These are phyloP conservation scores for Himantopus leucocephalus DNA, from an alignment of 2,113 vertebrate species.

Conservation along the genomic window DNA sequence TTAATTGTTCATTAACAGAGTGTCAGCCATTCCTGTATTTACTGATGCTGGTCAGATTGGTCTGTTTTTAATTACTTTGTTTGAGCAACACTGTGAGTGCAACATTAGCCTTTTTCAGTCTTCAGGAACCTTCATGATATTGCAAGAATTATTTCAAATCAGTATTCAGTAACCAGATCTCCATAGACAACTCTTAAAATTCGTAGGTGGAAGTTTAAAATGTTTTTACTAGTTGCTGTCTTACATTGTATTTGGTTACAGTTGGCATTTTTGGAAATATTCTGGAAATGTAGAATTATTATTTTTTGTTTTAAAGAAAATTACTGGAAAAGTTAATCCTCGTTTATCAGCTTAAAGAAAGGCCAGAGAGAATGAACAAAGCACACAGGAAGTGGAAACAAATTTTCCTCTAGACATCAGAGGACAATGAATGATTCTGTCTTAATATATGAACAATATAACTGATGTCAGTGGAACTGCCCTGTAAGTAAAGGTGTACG, in stretches of 20 bases:
- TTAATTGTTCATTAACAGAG: constrained; percentile 7
- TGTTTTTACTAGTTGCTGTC: not conserved
- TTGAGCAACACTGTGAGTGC: not conserved
- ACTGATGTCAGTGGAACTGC: not conserved
- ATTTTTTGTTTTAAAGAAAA: not conserved
- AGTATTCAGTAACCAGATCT: not conserved
- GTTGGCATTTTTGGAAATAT: not conserved
- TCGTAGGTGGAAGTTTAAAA: not conserved
- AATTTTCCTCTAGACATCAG: not conserved
- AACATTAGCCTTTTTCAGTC: not conserved
- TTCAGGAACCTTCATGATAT: not conserved
- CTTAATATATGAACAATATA: not conserved
- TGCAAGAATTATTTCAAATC: not conserved
- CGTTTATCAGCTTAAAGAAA: not conserved
- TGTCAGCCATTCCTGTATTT: not conserved
- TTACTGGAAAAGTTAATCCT: not conserved
- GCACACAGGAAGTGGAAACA: not conserved
- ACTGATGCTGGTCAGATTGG: not conserved
- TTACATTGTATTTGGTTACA: not conserved
- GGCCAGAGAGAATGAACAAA: not conserved
- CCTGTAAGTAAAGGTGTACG: not conserved
- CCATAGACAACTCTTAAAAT: not conserved
- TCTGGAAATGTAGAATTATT: not conserved
- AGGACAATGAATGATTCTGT: not conserved
- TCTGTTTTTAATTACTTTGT: not conserved